Percentiles rank a stretch among this genome's conserved stretches.
Conservation (phyloP, 2,797 vertebrate genomes). For the Podarcis lilfordi region DNA sequence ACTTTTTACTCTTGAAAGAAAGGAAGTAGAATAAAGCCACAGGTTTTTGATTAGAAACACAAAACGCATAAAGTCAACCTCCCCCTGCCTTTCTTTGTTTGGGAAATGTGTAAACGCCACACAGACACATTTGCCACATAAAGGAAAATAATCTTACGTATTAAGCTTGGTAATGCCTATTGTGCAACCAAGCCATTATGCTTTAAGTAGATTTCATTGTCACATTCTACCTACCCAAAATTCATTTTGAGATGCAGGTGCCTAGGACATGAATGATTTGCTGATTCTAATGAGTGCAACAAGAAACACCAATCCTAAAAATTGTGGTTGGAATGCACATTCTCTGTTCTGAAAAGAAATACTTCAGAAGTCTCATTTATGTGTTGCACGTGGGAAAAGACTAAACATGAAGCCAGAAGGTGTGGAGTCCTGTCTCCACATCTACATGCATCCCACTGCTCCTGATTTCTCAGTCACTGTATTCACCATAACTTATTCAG, state of each 20-base stretch:
- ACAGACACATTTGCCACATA: constrained; percentile 17
- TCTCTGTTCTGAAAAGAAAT: background rate
- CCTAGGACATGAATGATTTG: constrained; percentile 44
- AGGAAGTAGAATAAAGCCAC: constrained; percentile 42
- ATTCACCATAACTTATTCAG: too few species aligned
- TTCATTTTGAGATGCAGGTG: constrained; percentile 54
- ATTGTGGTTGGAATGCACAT: background rate
- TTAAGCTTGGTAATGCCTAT: constrained; percentile 61
- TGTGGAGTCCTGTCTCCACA: too few species aligned
- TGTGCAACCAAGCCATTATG: constrained; percentile 56
- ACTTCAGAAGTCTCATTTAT: too few species aligned
- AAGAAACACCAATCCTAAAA: background rate
- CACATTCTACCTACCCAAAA: constrained; percentile 42
- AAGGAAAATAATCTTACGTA: constrained; percentile 49
- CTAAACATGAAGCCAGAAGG: too few species aligned
- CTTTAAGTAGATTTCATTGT: constrained; percentile 54
- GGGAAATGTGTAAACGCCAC: constrained; percentile 25
- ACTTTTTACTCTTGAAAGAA: constrained; percentile 28
- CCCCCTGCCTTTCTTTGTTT: constrained; percentile 16
- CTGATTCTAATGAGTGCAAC: constrained; percentile 5
- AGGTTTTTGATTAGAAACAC: background rate
- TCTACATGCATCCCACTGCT: too few species aligned
- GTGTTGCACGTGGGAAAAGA: too few species aligned
- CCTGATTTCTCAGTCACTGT: too few species aligned
- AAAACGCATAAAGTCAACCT: constrained; percentile 16